Evolutionary conservation across 2,113 vertebrate species (phyloP).

Genomic region (Pelmatolapia mariae): DNA sequence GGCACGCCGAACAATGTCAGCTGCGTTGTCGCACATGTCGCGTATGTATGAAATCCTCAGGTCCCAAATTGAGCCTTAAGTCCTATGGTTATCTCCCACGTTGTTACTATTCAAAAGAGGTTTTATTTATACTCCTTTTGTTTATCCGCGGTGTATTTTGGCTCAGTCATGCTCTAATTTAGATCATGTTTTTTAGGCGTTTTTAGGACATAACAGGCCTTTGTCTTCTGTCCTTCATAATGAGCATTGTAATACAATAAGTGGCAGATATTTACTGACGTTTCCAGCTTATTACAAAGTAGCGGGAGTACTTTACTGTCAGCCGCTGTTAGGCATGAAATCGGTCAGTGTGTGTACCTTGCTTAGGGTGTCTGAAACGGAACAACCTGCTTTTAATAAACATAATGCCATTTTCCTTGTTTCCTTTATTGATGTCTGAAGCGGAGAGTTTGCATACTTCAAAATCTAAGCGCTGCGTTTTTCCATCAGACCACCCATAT

Average conservation of each 20-base stretch:
- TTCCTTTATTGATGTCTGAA: neutral
- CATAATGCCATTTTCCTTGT: constrained; percentile 52
- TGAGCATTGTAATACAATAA: constrained; percentile 38
- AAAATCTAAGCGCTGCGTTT: neutral
- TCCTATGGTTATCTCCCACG: constrained; percentile 50
- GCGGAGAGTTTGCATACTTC: neutral
- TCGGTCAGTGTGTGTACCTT: constrained; percentile 38
- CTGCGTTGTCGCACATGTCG: constrained; percentile 5
- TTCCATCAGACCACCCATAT: neutral
- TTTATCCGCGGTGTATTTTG: constrained; percentile 5
- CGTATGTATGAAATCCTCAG: constrained; percentile 72
- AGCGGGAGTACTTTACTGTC: constrained; percentile 24
- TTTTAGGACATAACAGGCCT: constrained; percentile 43
- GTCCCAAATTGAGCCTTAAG: constrained; percentile 75
- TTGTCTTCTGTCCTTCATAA: constrained; percentile 38
- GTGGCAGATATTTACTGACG: constrained; percentile 42
- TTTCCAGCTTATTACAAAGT: constrained; percentile 43
- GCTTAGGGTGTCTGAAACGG: constrained; percentile 54
- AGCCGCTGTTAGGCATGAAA: constrained; percentile 53
- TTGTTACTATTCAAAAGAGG: constrained; percentile 8
- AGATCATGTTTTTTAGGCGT: neutral
- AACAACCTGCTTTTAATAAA: constrained; percentile 72
- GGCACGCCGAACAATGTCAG: constrained; percentile 14
- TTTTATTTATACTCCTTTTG: constrained; percentile 31
- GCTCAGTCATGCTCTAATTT: constrained; percentile 3